Base-by-base conservation (phyloP, 2,113 vertebrate genomes). In the Platichthys flesus region DNA sequence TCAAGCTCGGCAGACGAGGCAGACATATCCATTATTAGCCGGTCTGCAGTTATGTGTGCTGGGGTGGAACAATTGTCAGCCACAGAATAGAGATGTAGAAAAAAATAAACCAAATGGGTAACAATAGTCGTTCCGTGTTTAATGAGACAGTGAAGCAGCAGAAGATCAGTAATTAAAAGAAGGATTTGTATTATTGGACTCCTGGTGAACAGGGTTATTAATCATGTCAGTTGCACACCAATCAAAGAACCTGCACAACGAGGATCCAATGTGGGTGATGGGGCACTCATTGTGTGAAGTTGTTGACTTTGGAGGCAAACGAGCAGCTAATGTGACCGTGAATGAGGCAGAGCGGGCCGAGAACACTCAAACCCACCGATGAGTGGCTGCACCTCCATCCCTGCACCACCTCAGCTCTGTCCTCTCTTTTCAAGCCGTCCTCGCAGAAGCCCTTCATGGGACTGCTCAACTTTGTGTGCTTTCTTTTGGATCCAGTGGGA, bases 11-110 rank as follows among this genome's bases (percentile, higher is more conserved):
- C 24, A 74, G 61, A 47, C 65, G 21, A 20, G 37, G 13, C 63
- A 20, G 6, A 66, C 69, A 58, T 72, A 3, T 20, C 18, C 62
- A 58, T 61, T 62, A 69, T 76, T 49, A 72, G 3, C 52, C 13
- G 59, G 59, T 64, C 69, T 74, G 55, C 51, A 71, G 16, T 18
- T 51, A 51, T 45, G 24, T 75, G 42, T 49, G 18, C 16, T 26
- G 28, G 49, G 59, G 60, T 2, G 37, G 31, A 51, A n/a, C 31
- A 51, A 31, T 31, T 31, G 28, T 31, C 28, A 31, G 28, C 5
- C 28, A 0, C 28, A 31, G 28, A 31, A 28, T 76, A 67, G 54
- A 73, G 52, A 31, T 6, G 37, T 49, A 62, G 35, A 67, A 45
- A 20, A n/a, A 13, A 65, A 61, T 58, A n/a, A 57, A 49, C 13